Evolutionary conservation across 2,888 invertebrate genomes (phyloP), one percentile per base, ranked within the genome.

Genomic region (Hirudinaria manillensis): DNA sequence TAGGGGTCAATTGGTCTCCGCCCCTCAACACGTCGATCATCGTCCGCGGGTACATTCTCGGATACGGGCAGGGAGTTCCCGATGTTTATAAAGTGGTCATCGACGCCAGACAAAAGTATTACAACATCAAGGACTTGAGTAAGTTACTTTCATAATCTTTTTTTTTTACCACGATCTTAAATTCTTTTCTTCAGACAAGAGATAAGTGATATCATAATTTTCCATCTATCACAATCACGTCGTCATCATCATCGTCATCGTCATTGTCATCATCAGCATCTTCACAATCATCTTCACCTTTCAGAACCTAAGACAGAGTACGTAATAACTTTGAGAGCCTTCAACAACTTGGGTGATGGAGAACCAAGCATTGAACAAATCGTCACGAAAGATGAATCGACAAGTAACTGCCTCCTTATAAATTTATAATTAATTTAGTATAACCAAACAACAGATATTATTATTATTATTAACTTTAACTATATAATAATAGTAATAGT

Each of bases 1-100:
- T 99, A 82, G 90, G 90, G 0, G 90, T 99, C 75, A 90, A 90
- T 84, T 99, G 98, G 98, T 89, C 89, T 79, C 92, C 91, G 32
- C 92, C 93, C 0, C 87, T 88, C 55, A 90, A 91, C 83, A 90
- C 90, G 79, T 91, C 90, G 80, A 91, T 90, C 79, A 90, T 93
- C 78, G 90, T 96, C 76, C 89, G 94, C 38, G 94, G 93, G 76
- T 97, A 94, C 86, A 90, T 91, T 79, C 89, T 99, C 78, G 93
- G 94, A 75, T 99, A 97, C 94, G 99, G 99, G 51, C 91, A 93
- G 80, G 95, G 95, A 53, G 90, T 96, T 80, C 95, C 98, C 0
- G 97, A 98, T 85, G 92, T 91, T 77, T 91, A 91, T 82, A 89
- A 90, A 19, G 88, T 91, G 73, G 89, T 90, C 76, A 87, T 98